A percentile compares a stretch with the other conserved stretches of the same genome.
Conservation (phyloP, 2,113 vertebrate genomes). For the Fulica atra region DNA sequence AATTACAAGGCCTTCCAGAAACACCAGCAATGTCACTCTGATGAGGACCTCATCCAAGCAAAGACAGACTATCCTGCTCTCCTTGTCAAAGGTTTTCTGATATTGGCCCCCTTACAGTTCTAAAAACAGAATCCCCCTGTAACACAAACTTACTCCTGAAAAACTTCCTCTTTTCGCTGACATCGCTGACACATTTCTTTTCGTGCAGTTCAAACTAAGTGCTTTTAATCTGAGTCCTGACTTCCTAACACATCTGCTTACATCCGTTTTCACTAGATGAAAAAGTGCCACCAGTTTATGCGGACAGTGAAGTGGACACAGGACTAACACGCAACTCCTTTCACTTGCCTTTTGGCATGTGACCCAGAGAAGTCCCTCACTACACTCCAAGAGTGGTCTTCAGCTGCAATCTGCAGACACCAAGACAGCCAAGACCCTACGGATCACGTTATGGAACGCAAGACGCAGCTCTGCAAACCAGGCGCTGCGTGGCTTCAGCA, state of each 20-base stretch:
- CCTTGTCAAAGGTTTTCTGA: neutral
- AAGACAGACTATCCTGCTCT: neutral
- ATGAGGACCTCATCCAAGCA: neutral
- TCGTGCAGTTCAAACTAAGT: neutral
- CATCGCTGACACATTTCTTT: neutral
- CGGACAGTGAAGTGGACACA: neutral
- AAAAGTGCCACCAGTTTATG: neutral
- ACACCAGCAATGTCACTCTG: neutral
- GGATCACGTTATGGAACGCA: accelerated
- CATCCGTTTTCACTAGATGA: neutral
- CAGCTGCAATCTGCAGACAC: neutral
- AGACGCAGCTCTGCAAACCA: neutral
- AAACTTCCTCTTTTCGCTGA: neutral
- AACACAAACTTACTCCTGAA: neutral
- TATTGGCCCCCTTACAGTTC: neutral
- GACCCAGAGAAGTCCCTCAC: neutral
- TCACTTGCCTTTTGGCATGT: neutral
- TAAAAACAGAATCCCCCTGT: neutral
- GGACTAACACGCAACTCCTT: neutral
- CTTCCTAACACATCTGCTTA: neutral
- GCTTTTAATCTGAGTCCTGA: neutral
- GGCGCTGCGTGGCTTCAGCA: neutral
- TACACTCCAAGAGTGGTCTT: neutral
- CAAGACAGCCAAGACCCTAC: neutral
- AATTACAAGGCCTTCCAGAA: neutral